Conservation (phyloP, 2,113 vertebrate species). For the Dipodomys merriami region DNA sequence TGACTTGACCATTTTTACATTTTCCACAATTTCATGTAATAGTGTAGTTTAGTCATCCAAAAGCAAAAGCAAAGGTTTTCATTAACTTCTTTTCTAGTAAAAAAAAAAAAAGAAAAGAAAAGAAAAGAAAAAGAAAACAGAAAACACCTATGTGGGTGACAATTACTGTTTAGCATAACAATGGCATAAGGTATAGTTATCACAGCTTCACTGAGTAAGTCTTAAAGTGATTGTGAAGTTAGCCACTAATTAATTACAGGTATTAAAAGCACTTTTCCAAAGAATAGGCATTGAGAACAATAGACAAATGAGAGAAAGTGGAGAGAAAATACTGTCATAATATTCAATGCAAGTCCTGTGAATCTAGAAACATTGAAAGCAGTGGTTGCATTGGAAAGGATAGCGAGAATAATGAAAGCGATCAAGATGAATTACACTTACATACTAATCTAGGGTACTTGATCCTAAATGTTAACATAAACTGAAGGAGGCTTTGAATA, state of each 20-base stretch:
- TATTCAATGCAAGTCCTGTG: too few species aligned
- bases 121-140: not conserved
- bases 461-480: slow-evolving; percentile 63
- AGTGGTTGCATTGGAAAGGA: too few species aligned
- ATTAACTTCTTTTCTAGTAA: not conserved
- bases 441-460: not conserved
- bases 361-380: too few species aligned
- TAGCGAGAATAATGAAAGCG: too few species aligned
- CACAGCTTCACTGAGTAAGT: not conserved
- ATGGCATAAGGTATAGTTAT: not conserved
- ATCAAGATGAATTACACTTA: too few species aligned
- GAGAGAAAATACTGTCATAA: too few species aligned
- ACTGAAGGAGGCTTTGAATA: slow-evolving; percentile 1
- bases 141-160: not conserved
- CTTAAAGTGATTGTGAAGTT: not conserved
- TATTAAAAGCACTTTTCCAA: slow-evolving; percentile 66
- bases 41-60: slow-evolving; percentile 27
- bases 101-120: not conserved
- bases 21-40: slow-evolving; percentile 7
- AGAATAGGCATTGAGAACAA: slow-evolving; percentile 53
- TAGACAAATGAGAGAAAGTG: not conserved
- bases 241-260: slow-evolving; percentile 19
- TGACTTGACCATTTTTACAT: not conserved
- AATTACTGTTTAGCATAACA: not conserved
- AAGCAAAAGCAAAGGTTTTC: not conserved